Evolutionary conservation across 2,113 vertebrate species (phyloP).

Genomic region (Microcebus lehilahytsara): DNA sequence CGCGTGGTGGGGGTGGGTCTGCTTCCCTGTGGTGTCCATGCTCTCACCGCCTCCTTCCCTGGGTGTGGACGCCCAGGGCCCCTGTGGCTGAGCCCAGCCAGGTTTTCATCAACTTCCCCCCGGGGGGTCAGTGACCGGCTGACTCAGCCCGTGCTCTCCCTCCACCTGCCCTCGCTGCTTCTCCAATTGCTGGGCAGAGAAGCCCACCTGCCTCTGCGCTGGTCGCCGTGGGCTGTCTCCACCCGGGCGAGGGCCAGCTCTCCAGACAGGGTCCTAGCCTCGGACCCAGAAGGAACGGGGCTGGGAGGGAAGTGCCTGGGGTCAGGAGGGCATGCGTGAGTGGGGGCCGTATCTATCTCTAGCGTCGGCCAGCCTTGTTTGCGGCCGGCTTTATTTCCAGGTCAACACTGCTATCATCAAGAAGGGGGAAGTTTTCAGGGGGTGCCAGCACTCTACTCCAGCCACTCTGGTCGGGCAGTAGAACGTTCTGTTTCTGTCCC

Average conservation of each 20-base stretch:
- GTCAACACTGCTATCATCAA: background rate
- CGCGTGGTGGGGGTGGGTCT: background rate
- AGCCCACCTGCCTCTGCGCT: fast-evolving
- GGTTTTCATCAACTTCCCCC: background rate
- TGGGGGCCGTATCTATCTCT: background rate
- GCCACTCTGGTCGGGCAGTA: background rate
- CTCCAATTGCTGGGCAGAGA: too few relatives aligned
- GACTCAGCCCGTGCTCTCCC: background rate
- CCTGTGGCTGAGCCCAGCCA: background rate
- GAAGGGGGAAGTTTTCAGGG: too few relatives aligned
- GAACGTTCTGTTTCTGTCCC: background rate
- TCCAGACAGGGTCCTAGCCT: background rate
- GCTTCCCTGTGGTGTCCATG: background rate
- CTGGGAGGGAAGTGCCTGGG: background rate
- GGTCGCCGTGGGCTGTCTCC: too few relatives aligned
- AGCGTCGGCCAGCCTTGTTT: background rate
- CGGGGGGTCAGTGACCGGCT: background rate
- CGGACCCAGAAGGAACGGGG: background rate
- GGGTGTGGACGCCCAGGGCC: background rate
- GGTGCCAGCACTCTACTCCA: too few relatives aligned
- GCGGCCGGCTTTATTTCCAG: background rate
- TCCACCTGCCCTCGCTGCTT: too few relatives aligned
- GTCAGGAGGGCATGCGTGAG: too few relatives aligned
- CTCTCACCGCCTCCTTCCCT: background rate
- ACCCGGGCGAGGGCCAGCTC: background rate